A percentile compares a stretch with the other conserved stretches of the same genome.
Conservation (phyloP, 2,797 vertebrate species). For the Echiichthys vipera region DNA sequence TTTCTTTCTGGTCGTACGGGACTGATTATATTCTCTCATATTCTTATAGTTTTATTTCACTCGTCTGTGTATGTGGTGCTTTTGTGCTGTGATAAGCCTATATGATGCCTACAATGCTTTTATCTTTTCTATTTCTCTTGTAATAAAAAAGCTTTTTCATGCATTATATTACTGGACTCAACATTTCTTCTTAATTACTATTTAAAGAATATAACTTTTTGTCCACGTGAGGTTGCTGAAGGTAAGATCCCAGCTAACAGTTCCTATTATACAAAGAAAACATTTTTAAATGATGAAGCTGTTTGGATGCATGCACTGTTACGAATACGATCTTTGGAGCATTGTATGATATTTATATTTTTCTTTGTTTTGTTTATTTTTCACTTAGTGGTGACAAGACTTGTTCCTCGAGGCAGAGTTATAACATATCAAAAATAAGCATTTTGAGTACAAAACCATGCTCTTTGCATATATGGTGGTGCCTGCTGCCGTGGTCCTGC, state of each 20-base stretch:
- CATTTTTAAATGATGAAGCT: too few relatives aligned
- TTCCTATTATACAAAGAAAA: not conserved
- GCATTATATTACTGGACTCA: constrained; percentile 39
- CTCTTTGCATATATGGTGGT: too few relatives aligned
- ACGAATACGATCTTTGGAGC: not conserved
- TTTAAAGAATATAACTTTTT: not conserved
- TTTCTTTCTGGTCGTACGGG: constrained; percentile 48
- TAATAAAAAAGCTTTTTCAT: constrained; percentile 82
- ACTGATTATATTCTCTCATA: constrained; percentile 53
- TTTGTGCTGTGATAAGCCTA: constrained; percentile 77
- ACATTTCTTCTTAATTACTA: too few relatives aligned
- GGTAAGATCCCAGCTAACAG: not conserved
- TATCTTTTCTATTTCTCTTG: constrained; percentile 84
- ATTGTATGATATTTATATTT: not conserved
- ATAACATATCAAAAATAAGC: too few relatives aligned
- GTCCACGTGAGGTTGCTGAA: not conserved
- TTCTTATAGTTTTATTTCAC: constrained; percentile 44
- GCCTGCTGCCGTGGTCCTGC: too few relatives aligned
- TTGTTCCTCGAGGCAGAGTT: too few relatives aligned
- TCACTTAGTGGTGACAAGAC: too few relatives aligned
- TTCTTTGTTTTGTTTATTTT: too few relatives aligned
- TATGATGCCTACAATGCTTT: constrained; percentile 79
- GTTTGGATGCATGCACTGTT: not conserved
- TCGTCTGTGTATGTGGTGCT: constrained; percentile 77
- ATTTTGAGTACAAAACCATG: too few relatives aligned